These are phyloP conservation scores for Eupithecia tripunctaria DNA, from an alignment of 2,888 invertebrate genomes.

Conservation along the genomic window DNA sequence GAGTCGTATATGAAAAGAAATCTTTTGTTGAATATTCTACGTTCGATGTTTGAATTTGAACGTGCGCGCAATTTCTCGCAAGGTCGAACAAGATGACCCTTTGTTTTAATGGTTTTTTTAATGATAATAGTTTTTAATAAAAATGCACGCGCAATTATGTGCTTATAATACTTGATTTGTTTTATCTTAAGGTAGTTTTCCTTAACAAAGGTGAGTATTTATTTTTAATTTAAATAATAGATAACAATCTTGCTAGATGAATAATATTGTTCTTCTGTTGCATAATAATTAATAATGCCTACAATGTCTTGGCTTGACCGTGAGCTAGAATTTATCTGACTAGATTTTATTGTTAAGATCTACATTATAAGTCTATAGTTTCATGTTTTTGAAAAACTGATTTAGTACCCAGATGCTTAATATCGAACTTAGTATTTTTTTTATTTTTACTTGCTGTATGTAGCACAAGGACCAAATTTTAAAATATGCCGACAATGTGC, in stretches of 20 bases:
- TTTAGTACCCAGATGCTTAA: not conserved
- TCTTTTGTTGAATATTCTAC: conserved; percentile 4
- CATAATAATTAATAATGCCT: conserved; percentile 1
- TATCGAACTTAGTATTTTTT: no score
- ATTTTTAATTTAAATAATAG: conserved; percentile 23
- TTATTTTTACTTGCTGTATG: no score
- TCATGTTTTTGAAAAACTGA: not conserved
- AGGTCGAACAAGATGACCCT: conserved; percentile 40
- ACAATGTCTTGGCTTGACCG: conserved; percentile 19
- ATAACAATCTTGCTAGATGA: conserved; percentile 25
- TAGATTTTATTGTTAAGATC: conserved; percentile 1
- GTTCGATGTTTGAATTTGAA: not conserved
- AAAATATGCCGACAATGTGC: no score
- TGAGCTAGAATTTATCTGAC: conserved; percentile 19
- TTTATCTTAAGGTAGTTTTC: conserved; percentile 30
- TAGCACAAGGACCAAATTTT: no score
- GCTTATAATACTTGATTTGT: conserved; percentile 28
- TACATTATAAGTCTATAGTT: not conserved
- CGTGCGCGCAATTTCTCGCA: conserved; percentile 12
- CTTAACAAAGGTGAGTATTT: conserved; percentile 32
- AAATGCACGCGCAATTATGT: conserved; percentile 19
- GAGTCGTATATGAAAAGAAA: conserved; percentile 33
- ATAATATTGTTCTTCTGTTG: conserved; percentile 23
- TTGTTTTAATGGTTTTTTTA: conserved; percentile 41
- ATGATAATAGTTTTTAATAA: conserved; percentile 28